These are phyloP conservation scores for Papilio protenor DNA, from an alignment of 2,888 invertebrate genomes.

Conservation along the genomic window DNA sequence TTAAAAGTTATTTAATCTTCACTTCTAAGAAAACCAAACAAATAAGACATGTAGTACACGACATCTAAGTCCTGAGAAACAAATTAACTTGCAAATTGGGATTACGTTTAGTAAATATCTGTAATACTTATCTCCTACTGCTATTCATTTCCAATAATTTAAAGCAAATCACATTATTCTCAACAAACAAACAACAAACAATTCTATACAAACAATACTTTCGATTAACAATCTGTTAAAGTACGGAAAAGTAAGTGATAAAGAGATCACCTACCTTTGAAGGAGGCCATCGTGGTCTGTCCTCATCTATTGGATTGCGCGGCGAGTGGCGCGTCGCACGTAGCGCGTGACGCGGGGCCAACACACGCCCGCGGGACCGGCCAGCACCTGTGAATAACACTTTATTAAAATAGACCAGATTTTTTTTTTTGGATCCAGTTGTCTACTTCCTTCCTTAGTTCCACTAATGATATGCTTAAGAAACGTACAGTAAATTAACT, in stretches of 20 bases:
- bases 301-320: slow-evolving; percentile 50
- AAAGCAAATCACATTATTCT: background rate
- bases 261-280: slow-evolving; percentile 55
- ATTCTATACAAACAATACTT: background rate
- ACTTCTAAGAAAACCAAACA: background rate
- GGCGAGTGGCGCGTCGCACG: slow-evolving; percentile 26
- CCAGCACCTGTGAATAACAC: slow-evolving; percentile 8
- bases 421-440: background rate
- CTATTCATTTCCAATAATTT: background rate
- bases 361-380: background rate
- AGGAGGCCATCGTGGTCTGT: slow-evolving; percentile 56
- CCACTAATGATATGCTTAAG: background rate
- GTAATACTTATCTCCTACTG: background rate
- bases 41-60: background rate
- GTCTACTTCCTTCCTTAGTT: background rate
- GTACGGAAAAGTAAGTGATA: slow-evolving; percentile 35
- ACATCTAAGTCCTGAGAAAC: background rate
- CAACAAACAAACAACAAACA: too few species aligned
- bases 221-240: slow-evolving; percentile 1
- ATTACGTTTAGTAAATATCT: background rate
- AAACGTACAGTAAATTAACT: background rate
- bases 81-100: background rate
- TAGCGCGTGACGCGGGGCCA: slow-evolving; percentile 12
- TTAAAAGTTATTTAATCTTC: too few species aligned
- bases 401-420: slow-evolving; percentile 37